phyloP scores from a whole-genome alignment of 2,113 vertebrate species.

The Sigmodon hispidus region DNA sequence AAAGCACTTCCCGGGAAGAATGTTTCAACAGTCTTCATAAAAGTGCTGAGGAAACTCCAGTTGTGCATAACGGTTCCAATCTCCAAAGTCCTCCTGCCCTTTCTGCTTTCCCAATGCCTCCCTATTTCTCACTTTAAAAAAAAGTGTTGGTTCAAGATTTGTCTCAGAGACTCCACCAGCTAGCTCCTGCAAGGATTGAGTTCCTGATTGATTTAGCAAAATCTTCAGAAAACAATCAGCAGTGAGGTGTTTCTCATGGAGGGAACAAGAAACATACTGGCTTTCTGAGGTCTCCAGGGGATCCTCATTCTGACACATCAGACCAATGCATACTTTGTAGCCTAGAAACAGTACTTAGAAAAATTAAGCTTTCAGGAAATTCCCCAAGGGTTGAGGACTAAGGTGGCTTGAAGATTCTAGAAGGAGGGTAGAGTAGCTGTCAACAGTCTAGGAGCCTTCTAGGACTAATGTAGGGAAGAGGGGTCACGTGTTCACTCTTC shows the following conservation, averaged over 20 bases:
- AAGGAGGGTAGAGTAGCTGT: background rate
- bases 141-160: background rate
- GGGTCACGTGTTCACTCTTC: background rate
- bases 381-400: background rate
- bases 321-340: background rate
- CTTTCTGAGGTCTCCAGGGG: background rate
- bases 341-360: conserved; percentile 28
- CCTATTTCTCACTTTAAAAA: background rate
- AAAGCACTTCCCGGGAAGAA: conserved; percentile 27
- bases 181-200: background rate
- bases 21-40: background rate
- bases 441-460: background rate
- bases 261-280: background rate
- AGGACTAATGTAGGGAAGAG: background rate
- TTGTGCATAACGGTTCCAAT: background rate
- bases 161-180: background rate
- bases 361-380: background rate
- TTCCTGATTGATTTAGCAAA: conserved; percentile 44
- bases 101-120: conserved; percentile 7
- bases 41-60: background rate
- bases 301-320: background rate
- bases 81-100: background rate
- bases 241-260: background rate
- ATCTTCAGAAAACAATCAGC: background rate
- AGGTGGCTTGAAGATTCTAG: background rate